phyloP scores from a whole-genome alignment of 2,888 invertebrate genomes.

The Biston stratarius region DNA sequence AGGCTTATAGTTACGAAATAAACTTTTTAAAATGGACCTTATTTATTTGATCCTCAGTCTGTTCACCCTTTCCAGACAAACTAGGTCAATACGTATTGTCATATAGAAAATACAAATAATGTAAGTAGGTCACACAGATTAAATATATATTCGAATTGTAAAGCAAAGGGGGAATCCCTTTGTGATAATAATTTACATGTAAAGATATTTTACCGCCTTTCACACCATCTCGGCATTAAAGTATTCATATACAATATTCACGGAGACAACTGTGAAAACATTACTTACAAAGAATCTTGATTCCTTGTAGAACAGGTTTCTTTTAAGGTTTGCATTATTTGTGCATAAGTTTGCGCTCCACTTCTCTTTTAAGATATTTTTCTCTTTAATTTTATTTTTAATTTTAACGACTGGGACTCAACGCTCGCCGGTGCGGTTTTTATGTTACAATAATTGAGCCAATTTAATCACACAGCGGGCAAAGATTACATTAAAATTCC shows the following conservation, averaged over 20 bases:
- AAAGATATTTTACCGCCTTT: background rate
- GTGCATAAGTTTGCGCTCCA: background rate
- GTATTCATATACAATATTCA: conserved; percentile 1
- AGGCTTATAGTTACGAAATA: background rate
- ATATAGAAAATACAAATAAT: background rate
- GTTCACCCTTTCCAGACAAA: background rate
- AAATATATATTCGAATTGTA: background rate
- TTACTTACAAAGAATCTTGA: background rate
- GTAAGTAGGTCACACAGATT: background rate
- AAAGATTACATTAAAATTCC: too few species aligned
- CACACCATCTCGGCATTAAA: conserved; percentile 6
- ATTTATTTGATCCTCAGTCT: background rate
- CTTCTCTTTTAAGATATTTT: background rate
- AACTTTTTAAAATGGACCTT: background rate
- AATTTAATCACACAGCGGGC: background rate
- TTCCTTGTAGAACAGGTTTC: conserved; percentile 12
- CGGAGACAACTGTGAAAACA: conserved; percentile 1
- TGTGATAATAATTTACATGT: background rate
- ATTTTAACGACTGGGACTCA: background rate
- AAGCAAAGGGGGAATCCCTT: background rate
- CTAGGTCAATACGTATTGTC: background rate
- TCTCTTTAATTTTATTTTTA: too few species aligned
- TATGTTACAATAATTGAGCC: background rate
- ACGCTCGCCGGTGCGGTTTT: background rate
- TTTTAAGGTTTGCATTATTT: background rate